Conservation (phyloP, 2,113 vertebrate genomes). For the Ophiodon elongatus region DNA sequence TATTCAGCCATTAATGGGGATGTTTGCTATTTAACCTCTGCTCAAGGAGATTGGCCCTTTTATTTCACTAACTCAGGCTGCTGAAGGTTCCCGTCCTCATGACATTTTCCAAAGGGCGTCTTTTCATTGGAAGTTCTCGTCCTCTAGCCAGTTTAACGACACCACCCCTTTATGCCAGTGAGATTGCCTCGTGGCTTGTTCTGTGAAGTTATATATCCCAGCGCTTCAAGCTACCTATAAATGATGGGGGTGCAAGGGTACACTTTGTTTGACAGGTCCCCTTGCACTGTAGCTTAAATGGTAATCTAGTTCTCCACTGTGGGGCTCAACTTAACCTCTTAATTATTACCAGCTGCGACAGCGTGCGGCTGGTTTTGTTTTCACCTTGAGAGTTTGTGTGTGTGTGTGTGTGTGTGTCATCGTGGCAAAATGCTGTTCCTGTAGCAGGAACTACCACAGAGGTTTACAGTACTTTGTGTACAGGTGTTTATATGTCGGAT, state of each 20-base stretch:
- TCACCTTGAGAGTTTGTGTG: background rate
- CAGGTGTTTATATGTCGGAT: background rate
- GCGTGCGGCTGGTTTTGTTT: background rate
- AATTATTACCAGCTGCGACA: background rate
- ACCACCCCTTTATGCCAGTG: background rate
- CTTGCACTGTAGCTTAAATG: constrained; percentile 25
- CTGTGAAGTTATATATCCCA: constrained; percentile 22
- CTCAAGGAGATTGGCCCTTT: constrained; percentile 14
- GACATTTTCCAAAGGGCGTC: constrained; percentile 60
- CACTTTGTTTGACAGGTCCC: constrained; percentile 21
- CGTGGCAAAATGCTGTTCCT: background rate
- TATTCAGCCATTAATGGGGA: background rate
- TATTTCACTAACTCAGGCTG: constrained; percentile 3
- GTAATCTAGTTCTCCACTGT: constrained; percentile 16
- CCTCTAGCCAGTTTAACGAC: constrained; percentile 27
- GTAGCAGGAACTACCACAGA: background rate
- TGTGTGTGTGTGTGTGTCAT: background rate
- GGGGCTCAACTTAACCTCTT: constrained; percentile 6
- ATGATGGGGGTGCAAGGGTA: constrained; percentile 21
- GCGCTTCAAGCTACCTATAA: constrained; percentile 19
- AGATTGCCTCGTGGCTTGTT: constrained; percentile 5
- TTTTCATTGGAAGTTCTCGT: constrained; percentile 32
- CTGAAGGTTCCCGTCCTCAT: constrained; percentile 2
- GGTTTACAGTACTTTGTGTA: background rate
- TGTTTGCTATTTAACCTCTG: constrained; percentile 1